Evolutionary conservation across 2,888 invertebrate genomes (phyloP), one percentile per base, ranked within the genome.

Genomic region (Ischnura elegans): DNA sequence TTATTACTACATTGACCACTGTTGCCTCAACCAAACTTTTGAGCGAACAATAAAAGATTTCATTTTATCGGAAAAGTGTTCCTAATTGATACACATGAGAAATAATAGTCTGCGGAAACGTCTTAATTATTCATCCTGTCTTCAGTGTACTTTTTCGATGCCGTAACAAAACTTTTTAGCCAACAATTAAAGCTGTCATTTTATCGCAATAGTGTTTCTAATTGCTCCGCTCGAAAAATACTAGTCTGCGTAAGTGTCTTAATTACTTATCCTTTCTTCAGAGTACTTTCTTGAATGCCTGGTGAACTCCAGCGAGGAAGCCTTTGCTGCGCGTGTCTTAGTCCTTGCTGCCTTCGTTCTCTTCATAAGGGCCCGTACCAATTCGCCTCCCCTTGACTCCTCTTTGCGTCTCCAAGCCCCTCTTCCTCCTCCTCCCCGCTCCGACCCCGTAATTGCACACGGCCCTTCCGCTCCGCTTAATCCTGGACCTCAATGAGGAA

Each of bases 401-500:
- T 51, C 51, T 51, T 51, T 51, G 51, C 51, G 6, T 51, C 51
- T 51, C 51, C 61, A 25, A 29, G 46, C 42, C 87, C 16, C 55
- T 61, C 21, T 10, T 21, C 55, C 25, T n/a, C 55, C 43, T 45
- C 61, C 55, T 43, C 90, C 42, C 90, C 61, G 25, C 55, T 43
- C 43, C 61, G 25, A 90, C 55, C 25, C 90, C 90, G 25, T 90
- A 90, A 90, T 90, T 66, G 90, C 90, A 43, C 25, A 61, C 90
- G 43, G 61, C 42, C 90, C 90, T 61, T 90, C 55, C 87, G 87
- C 87, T 87, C 90, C 55, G 90, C 61, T 90, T 90, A 61, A 90
- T 90, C 90, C 61, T 43, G 90, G 90, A 90, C 90, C 90, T 90
- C 90, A 90, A 90, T 90, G 90, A 90, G 90, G 90, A 90, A 90